phyloP scores from a whole-genome alignment of 2,113 vertebrate species.

The Neodon shergylaensis region DNA sequence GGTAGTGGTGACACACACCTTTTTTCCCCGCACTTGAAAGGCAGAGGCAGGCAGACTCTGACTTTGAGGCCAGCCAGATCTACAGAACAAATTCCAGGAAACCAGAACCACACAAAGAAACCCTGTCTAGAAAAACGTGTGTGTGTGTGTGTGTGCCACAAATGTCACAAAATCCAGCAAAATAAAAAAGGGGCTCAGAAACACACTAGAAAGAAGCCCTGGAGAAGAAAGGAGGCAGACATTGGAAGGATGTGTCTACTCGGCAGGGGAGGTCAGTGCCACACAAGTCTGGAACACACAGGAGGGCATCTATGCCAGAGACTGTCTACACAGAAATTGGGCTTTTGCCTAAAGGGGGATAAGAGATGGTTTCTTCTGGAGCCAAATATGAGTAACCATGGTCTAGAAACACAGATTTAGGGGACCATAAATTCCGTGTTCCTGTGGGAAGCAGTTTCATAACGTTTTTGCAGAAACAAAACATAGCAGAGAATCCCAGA shows the following conservation, averaged over 20 bases:
- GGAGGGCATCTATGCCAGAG: rapidly evolving
- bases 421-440: not conserved
- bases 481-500: not conserved
- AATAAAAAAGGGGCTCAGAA: no score
- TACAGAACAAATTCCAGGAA: not conserved
- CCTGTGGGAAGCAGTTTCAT: not conserved
- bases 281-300: rapidly evolving
- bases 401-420: not conserved
- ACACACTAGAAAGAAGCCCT: not conserved
- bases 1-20: not conserved
- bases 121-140: not conserved
- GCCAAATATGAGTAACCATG: not conserved
- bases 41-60: not conserved
- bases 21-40: not conserved
- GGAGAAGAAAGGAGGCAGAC: rapidly evolving
- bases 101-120: not conserved
- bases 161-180: not conserved
- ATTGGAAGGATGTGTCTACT: rapidly evolving
- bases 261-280: rapidly evolving
- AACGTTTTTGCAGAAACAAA: not conserved
- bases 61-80: not conserved
- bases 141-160: not conserved
- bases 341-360: not conserved
- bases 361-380: not conserved
- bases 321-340: not conserved